A percentile compares a stretch with the other conserved stretches of the same genome.
phyloP scores from a whole-genome alignment of 2,113 vertebrate genomes.

The Laticauda laticaudata region DNA sequence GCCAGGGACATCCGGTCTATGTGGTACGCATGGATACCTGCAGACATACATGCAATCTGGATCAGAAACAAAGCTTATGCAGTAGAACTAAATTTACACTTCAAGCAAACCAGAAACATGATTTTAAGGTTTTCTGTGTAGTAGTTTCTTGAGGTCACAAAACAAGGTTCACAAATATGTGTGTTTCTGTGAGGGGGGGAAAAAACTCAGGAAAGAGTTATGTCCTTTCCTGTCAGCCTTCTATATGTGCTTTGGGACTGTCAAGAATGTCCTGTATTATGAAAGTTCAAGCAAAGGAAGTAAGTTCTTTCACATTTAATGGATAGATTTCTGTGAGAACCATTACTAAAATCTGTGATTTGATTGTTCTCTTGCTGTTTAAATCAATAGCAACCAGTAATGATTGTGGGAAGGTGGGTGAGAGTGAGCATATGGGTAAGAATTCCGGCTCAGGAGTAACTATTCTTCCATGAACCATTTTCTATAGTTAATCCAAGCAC shows the following conservation, averaged over 20 bases:
- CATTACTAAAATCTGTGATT: neutral
- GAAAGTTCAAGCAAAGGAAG: neutral
- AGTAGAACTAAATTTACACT: neutral
- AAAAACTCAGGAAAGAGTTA: neutral
- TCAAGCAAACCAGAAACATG: neutral
- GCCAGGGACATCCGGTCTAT: neutral
- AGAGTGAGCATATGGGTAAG: neutral
- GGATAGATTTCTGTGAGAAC: neutral
- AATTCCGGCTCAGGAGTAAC: neutral
- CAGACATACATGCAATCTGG: neutral
- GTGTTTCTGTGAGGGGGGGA: neutral
- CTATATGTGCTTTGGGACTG: neutral
- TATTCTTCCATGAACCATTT: neutral
- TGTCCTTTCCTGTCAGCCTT: neutral
- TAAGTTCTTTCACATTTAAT: neutral
- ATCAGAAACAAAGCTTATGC: neutral
- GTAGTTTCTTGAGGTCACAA: neutral
- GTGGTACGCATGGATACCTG: neutral
- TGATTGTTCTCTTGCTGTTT: neutral
- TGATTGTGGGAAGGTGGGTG: neutral
- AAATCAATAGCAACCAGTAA: neutral
- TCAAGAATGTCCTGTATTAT: neutral
- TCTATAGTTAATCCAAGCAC: neutral
- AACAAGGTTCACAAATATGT: neutral
- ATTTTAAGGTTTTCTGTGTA: neutral